Conservation (phyloP, 1,140 invertebrate species). For the Musca vetustissima region DNA sequence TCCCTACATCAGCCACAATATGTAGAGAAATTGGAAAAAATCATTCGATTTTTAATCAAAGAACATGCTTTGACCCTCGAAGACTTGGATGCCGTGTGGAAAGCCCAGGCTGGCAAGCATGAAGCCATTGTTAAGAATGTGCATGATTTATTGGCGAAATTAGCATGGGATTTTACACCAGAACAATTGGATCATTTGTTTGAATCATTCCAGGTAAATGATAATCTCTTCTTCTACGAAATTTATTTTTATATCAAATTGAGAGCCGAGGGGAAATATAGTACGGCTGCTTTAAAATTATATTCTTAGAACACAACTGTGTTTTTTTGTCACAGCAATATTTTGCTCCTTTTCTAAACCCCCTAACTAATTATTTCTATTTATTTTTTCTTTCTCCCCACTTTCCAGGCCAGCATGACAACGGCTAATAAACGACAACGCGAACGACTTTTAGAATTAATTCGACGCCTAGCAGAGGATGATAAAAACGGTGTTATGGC, state of each 20-base stretch:
- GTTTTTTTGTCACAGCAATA: too few species aligned
- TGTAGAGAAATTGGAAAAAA: conserved; percentile 97
- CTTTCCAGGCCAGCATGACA: conserved; percentile 83
- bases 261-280: too few species aligned
- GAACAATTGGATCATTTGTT: conserved; percentile 97
- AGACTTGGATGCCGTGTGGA: conserved; percentile 95
- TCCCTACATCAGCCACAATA: conserved; percentile 97
- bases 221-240: too few species aligned
- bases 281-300: too few species aligned
- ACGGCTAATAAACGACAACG: conserved; percentile 94
- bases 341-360: too few species aligned
- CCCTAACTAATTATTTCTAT: too few species aligned
- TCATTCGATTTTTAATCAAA: conserved; percentile 94
- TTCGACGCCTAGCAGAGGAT: conserved; percentile 92
- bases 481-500: conserved; percentile 99
- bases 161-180: conserved; percentile 97
- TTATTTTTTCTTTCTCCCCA: not conserved
- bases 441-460: conserved; percentile 93
- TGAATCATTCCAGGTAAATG: conserved; percentile 91
- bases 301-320: too few species aligned
- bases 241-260: too few species aligned
- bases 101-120: conserved; percentile 92
- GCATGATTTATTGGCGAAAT: conserved; percentile 92
- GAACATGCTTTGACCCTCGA: conserved; percentile 87
- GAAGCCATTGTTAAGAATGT: conserved; percentile 97